These are phyloP conservation scores for Acanthopleura granulata DNA, from an alignment of 2,888 invertebrate genomes.

Conservation along the genomic window DNA sequence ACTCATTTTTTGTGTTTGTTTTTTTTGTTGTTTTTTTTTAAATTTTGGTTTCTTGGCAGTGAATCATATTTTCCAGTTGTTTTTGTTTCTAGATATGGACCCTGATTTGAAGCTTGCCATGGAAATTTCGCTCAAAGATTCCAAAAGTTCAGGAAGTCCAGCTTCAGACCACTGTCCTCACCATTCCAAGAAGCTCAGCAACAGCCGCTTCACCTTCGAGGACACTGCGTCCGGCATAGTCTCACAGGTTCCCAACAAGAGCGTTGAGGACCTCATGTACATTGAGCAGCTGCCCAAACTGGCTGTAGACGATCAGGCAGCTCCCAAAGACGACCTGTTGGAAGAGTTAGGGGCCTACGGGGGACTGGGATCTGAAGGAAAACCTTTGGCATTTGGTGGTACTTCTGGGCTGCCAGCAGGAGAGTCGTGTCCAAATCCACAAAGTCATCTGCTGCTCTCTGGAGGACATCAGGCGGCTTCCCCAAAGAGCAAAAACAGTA, in stretches of 20 bases:
- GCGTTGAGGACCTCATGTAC: conserved; percentile 57
- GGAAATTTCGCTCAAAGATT: conserved; percentile 29
- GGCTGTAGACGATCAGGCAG: conserved; percentile 27
- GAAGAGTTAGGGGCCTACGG: conserved; percentile 41
- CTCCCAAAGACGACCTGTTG: conserved; percentile 27
- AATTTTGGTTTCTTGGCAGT: too few species aligned
- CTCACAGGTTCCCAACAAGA: conserved; percentile 58
- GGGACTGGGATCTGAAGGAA: conserved; percentile 25
- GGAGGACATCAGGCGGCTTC: too few species aligned
- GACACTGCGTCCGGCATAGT: conserved; percentile 54
- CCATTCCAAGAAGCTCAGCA: conserved; percentile 28
- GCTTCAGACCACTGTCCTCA: conserved; percentile 1
- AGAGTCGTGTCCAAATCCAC: too few species aligned
- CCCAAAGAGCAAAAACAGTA: background rate
- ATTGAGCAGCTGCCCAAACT: conserved; percentile 26
- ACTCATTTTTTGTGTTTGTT: too few species aligned
- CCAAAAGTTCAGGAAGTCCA: background rate
- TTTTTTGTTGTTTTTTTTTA: too few species aligned
- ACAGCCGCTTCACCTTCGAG: conserved; percentile 39
- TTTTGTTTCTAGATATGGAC: conserved; percentile 24
- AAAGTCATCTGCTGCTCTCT: too few species aligned
- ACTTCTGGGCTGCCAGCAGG: too few species aligned
- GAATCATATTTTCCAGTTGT: background rate
- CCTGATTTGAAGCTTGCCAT: conserved; percentile 35
- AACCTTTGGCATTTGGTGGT: background rate